Evolutionary conservation across 2,888 invertebrate genomes (phyloP).

Genomic region (Clitarchus hookeri): DNA sequence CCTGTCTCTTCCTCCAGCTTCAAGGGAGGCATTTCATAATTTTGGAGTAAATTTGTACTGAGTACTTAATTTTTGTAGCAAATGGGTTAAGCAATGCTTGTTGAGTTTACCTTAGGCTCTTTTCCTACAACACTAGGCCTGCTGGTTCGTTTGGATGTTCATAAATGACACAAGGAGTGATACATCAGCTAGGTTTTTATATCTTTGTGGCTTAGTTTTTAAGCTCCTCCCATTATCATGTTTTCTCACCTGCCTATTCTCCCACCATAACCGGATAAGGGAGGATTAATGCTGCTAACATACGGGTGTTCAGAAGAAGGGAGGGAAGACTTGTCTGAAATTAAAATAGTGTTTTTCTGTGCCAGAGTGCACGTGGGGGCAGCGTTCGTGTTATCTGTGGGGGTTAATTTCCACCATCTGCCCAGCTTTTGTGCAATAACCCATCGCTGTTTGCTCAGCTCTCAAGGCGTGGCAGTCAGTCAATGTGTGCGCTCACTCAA

Average conservation of each 20-base stretch:
- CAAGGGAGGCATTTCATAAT: no score
- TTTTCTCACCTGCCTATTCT: background rate
- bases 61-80: no score
- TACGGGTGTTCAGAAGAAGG: background rate
- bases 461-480: slow-evolving; percentile 33
- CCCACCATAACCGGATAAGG: background rate
- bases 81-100: no score
- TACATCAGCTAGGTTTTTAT: no score
- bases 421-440: background rate
- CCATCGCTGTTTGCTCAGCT: slow-evolving; percentile 33
- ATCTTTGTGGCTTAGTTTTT: no score
- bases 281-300: background rate
- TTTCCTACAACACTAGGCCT: no score
- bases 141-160: no score
- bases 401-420: slow-evolving; percentile 22
- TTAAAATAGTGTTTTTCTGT: background rate
- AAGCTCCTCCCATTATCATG: no score
- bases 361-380: background rate
- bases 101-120: no score
- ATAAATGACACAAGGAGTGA: no score
- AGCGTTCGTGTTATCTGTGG: background rate
- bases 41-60: no score
- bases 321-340: background rate
- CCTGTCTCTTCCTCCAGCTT: no score
- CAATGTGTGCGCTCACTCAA: background rate